A percentile compares a stretch with the other conserved stretches of the same genome.
phyloP scores from a whole-genome alignment of 2,888 invertebrate genomes.

The Caenorhabditis zanzibari region DNA sequence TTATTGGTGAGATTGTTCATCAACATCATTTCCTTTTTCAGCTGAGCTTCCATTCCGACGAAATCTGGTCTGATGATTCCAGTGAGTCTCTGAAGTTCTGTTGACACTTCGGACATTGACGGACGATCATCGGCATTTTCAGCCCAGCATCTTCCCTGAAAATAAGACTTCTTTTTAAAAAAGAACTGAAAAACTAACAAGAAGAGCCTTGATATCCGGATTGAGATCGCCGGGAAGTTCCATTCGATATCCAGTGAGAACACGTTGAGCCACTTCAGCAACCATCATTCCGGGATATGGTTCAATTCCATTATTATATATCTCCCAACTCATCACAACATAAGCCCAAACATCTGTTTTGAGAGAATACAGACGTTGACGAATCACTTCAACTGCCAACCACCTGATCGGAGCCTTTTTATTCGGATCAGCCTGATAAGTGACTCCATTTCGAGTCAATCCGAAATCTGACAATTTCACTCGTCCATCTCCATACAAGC shows the following conservation, averaged over 20 bases:
- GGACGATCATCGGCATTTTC: conserved; percentile 47
- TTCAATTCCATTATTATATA: conserved; percentile 66
- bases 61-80: conserved; percentile 46
- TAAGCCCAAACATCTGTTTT: conserved; percentile 74
- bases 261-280: conserved; percentile 65
- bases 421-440: conserved; percentile 60
- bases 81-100: conserved; percentile 23
- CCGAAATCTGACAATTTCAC: conserved; percentile 73
- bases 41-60: conserved; percentile 18
- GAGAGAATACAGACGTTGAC: conserved; percentile 60
- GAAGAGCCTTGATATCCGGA: conserved; percentile 23
- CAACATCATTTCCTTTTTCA: conserved; percentile 26
- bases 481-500: conserved; percentile 65
- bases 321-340: conserved; percentile 69
- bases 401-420: conserved; percentile 74
- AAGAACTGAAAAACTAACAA: conserved; percentile 13
- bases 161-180: not conserved
- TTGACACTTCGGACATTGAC: conserved; percentile 36
- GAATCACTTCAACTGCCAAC: conserved; percentile 74
- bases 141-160: conserved; percentile 53
- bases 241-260: conserved; percentile 69
- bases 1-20: conserved; percentile 40
- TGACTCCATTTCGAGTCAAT: conserved; percentile 62
- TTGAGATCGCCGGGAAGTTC: conserved; percentile 21
- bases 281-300: conserved; percentile 75